phyloP scores from a whole-genome alignment of 2,113 vertebrate species.

The Asarcornis scutulata region DNA sequence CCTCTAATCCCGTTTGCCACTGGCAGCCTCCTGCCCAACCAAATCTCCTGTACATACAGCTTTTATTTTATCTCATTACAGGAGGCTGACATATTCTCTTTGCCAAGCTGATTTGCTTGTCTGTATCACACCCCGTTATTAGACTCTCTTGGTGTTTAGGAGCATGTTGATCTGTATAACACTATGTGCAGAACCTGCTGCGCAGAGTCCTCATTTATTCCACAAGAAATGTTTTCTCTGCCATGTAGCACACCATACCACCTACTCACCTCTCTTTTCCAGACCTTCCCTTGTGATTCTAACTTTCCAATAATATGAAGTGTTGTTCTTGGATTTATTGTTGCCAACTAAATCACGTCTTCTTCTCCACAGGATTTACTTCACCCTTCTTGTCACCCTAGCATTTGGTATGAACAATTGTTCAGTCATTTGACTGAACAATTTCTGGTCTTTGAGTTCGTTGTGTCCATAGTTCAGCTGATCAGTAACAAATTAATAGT shows the following conservation, averaged over 20 bases:
- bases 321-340: not conserved
- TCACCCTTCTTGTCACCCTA: not conserved
- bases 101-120: not conserved
- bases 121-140: not conserved
- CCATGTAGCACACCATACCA: not conserved
- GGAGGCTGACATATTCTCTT: not conserved
- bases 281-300: not conserved
- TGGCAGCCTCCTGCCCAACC: not conserved
- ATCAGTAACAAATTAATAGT: not conserved
- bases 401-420: not conserved
- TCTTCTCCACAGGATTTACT: not conserved
- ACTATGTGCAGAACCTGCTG: rapidly evolving
- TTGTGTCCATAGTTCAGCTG: not conserved
- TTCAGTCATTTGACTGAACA: not conserved
- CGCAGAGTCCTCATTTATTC: not conserved
- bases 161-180: rapidly evolving
- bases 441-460: not conserved
- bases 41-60: not conserved
- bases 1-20: not conserved
- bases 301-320: not conserved
- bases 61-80: not conserved
- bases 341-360: not conserved
- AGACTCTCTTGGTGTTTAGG: not conserved
- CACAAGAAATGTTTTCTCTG: not conserved
- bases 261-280: not conserved